Evolutionary conservation across 2,797 vertebrate species (phyloP).

Genomic region (Ceryle rudis): DNA sequence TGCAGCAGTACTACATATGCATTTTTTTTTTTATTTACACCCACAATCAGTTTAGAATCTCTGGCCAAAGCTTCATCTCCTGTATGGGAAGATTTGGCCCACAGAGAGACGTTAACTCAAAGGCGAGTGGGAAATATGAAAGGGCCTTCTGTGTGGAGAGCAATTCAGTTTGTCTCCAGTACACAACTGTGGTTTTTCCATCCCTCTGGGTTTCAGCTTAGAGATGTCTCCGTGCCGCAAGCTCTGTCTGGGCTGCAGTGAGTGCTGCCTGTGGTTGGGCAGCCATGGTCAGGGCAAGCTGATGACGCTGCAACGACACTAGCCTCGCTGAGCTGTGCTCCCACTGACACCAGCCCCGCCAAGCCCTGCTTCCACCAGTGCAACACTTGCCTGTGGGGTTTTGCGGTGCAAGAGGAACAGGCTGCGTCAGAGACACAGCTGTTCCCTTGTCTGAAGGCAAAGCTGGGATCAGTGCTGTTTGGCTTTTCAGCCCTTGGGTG

Average conservation of each 20-base stretch:
- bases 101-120: background rate
- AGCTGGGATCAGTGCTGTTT: background rate
- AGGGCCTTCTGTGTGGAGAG: background rate
- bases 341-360: rapidly evolving
- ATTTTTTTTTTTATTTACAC: background rate
- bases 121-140: conserved; percentile 1
- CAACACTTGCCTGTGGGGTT: background rate
- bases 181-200: background rate
- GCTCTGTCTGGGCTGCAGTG: background rate
- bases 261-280: background rate
- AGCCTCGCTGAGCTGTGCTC: background rate
- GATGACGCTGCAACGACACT: rapidly evolving
- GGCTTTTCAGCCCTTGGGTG: background rate
- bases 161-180: background rate
- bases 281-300: rapidly evolving
- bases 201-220: rapidly evolving
- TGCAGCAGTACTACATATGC: background rate
- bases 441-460: background rate
- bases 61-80: conserved; percentile 14
- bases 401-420: rapidly evolving
- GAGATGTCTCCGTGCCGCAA: rapidly evolving
- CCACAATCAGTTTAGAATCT: conserved; percentile 11
- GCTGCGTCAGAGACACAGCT: rapidly evolving
- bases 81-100: background rate
- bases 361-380: background rate